phyloP scores from a whole-genome alignment of 2,113 vertebrate genomes.

The Sclerurus mexicanus region DNA sequence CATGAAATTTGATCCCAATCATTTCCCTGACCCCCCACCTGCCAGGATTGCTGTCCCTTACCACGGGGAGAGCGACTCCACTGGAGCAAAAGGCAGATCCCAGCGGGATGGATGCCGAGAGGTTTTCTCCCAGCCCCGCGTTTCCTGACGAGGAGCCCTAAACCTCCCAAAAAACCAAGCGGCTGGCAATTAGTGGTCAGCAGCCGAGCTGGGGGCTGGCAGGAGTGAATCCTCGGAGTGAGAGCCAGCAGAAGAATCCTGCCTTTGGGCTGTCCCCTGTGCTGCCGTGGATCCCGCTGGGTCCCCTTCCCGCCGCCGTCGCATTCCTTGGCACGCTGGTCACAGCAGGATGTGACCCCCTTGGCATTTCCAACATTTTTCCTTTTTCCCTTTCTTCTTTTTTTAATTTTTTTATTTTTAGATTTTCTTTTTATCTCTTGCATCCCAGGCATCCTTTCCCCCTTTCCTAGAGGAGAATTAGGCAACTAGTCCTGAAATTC shows the following conservation, averaged over 20 bases:
- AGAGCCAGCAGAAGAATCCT: not conserved
- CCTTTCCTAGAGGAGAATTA: not conserved
- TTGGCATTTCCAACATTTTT: not conserved
- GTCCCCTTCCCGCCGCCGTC: not conserved
- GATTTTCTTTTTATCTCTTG: not conserved
- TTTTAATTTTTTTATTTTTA: too few species aligned
- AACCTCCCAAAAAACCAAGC: not conserved
- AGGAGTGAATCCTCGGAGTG: not conserved
- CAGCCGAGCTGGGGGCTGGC: not conserved
- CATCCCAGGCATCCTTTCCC: not conserved
- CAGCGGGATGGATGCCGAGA: not conserved
- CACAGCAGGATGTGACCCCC: not conserved
- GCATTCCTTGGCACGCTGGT: not conserved
- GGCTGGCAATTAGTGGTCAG: not conserved
- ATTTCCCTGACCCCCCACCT: not conserved
- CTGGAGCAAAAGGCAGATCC: not conserved
- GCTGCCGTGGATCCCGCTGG: not conserved
- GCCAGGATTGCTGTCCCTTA: not conserved
- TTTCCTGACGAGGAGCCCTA: not conserved
- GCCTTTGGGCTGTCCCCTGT: not conserved
- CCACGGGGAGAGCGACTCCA: accelerated
- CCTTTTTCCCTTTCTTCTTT: not conserved
- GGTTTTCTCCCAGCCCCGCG: not conserved
- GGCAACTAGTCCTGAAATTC: not conserved
- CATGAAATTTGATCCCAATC: not conserved